Conservation (phyloP, 2,888 invertebrate genomes). For the Chymomyza fuscimana region DNA sequence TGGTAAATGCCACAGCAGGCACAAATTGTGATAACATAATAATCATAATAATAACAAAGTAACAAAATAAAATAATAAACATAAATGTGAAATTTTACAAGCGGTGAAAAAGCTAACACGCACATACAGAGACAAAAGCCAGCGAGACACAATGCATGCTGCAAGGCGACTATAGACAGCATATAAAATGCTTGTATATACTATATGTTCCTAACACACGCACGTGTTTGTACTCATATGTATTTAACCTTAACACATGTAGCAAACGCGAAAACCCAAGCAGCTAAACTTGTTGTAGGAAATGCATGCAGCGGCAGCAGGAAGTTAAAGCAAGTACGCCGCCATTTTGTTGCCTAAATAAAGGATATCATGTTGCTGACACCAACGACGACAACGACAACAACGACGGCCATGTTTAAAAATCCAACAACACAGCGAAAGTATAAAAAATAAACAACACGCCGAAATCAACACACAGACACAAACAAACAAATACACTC, state of each 20-base stretch:
- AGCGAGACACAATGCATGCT: constrained; percentile 21
- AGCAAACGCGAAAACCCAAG: not conserved
- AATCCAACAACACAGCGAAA: constrained; percentile 35
- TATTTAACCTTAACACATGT: constrained; percentile 32
- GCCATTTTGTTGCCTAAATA: constrained; percentile 5
- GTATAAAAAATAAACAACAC: constrained; percentile 37
- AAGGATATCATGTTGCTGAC: not conserved
- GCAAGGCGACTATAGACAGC: constrained; percentile 21
- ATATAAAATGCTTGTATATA: constrained; percentile 13
- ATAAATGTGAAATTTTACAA: not conserved
- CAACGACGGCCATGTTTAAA: constrained; percentile 21
- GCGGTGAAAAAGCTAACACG: not conserved
- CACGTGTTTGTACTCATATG: not conserved
- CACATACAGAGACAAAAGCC: constrained; percentile 6
- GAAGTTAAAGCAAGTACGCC: not conserved
- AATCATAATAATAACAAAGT: not conserved
- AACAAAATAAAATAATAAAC: not conserved
- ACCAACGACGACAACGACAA: constrained; percentile 4
- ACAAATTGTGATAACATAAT: constrained; percentile 1
- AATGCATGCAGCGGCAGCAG: not conserved
- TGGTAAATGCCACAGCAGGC: not conserved
- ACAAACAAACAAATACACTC: constrained; percentile 18
- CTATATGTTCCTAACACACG: not conserved
- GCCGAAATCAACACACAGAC: constrained; percentile 6
- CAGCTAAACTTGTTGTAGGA: not conserved